These are phyloP conservation scores for Epinephelus coioides DNA, from an alignment of 2,797 vertebrate genomes.

Conservation along the genomic window DNA sequence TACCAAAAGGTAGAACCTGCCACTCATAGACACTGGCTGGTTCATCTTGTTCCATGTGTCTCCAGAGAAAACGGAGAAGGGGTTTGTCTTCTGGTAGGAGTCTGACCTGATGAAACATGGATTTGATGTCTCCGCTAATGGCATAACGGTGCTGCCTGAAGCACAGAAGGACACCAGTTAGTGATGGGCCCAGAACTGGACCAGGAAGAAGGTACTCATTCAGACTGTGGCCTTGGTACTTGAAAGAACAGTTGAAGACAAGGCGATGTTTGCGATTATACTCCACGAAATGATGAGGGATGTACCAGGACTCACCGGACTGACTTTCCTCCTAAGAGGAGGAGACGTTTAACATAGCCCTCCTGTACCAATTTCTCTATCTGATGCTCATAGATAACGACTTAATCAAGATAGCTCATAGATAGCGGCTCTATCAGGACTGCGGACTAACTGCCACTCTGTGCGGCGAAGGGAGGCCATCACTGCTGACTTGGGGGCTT, in stretches of 20 bases:
- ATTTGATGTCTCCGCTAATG: conserved; percentile 3
- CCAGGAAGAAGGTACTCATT: background rate
- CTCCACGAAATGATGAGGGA: conserved; percentile 16
- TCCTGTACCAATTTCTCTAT: no score
- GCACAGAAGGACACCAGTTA: background rate
- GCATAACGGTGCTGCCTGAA: conserved; percentile 5
- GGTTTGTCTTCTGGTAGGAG: conserved; percentile 6
- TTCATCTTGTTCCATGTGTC: background rate
- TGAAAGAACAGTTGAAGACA: conserved; percentile 27
- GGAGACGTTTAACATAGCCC: no score
- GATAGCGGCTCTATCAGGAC: no score
- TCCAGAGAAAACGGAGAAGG: background rate
- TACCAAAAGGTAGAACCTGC: conserved; percentile 1
- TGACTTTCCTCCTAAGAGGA: no score
- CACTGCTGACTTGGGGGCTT: no score
- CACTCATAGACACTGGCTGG: background rate
- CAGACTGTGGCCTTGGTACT: background rate
- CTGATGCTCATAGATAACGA: no score
- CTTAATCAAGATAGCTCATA: no score
- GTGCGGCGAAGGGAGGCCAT: no score
- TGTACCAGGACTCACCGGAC: background rate
- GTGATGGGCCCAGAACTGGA: background rate
- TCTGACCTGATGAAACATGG: background rate
- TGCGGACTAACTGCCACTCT: no score
- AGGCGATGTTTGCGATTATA: conserved; percentile 19